These are phyloP conservation scores for Nesometra sesokonis DNA, from an alignment of 35 echinoderm and acorn worm species.

Conservation along the genomic window DNA sequence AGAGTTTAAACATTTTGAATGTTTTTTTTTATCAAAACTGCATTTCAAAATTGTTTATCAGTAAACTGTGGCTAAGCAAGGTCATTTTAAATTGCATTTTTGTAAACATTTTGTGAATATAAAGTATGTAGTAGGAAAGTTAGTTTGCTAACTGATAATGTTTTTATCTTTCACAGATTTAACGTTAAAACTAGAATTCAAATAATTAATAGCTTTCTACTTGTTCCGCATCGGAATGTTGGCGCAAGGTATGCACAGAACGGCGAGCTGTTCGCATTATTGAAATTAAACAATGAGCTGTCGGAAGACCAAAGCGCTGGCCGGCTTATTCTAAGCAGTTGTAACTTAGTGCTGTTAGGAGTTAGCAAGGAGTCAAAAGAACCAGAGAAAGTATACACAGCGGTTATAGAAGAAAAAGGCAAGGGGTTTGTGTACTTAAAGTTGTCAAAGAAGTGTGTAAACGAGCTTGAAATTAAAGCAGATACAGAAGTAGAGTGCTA, in stretches of 20 bases:
- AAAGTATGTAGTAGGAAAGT: background rate
- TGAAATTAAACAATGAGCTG: conserved; percentile 73
- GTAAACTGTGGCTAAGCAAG: no score
- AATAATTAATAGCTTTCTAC: conserved; percentile 70
- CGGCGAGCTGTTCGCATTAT: conserved; percentile 86
- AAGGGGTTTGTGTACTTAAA: conserved; percentile 80
- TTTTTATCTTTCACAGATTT: conserved; percentile 39
- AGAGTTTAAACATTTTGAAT: no score
- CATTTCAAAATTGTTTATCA: no score
- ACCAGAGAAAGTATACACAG: conserved; percentile 41
- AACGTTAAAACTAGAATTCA: conserved; percentile 85
- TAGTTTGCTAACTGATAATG: background rate
- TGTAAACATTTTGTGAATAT: no score
- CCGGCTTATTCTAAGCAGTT: conserved; percentile 78
- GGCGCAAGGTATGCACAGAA: conserved; percentile 76
- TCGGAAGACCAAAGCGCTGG: conserved; percentile 78
- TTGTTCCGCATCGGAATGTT: conserved; percentile 68
- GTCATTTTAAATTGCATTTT: no score
- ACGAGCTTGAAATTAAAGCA: conserved; percentile 54
- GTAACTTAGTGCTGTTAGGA: conserved; percentile 59
- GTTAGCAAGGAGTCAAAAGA: background rate
- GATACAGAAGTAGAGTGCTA: conserved; percentile 63
- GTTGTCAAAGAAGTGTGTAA: conserved; percentile 66
- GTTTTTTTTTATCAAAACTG: no score
- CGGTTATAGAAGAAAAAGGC: conserved; percentile 70